Evolutionary conservation across 1,140 invertebrate species (phyloP).

Genomic region (Mamestra configurata): DNA sequence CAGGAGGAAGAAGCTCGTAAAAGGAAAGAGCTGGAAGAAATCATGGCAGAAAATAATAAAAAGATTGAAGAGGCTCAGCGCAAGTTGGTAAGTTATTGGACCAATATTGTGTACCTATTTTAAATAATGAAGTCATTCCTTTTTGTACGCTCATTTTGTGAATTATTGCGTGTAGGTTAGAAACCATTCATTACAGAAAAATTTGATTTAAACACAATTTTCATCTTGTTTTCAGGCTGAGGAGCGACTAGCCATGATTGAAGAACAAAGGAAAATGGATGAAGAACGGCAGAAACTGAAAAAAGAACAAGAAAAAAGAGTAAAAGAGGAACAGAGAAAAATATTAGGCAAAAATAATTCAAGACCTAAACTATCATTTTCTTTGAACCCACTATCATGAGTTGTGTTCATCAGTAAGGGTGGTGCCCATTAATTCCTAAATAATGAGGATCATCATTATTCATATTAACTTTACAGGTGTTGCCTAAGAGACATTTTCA

Average conservation of each 20-base stretch:
- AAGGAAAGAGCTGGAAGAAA: constrained; percentile 97
- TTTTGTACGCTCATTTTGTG: too few species aligned
- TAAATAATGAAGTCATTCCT: too few species aligned
- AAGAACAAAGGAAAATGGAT: constrained; percentile 98
- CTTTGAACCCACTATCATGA: constrained; percentile 94
- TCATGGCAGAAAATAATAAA: constrained; percentile 99
- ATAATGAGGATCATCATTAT: constrained; percentile 15
- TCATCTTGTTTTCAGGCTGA: constrained; percentile 93
- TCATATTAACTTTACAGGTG: constrained; percentile 36
- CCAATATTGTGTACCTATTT: neutral
- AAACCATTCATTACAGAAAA: neutral
- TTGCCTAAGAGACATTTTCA: constrained; percentile 32
- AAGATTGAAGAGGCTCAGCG: constrained; percentile 99
- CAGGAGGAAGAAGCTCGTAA: constrained; percentile 99
- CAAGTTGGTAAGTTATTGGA: constrained; percentile 93
- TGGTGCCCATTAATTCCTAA: neutral
- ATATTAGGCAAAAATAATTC: constrained; percentile 99
- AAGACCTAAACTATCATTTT: constrained; percentile 97
- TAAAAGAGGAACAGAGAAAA: constrained; percentile 98
- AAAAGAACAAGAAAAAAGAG: constrained; percentile 96
- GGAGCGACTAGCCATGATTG: constrained; percentile 98
- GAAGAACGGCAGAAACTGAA: constrained; percentile 97
- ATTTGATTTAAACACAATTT: neutral
- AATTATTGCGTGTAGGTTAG: too few species aligned
- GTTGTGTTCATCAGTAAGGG: neutral